Percentiles rank a stretch among this genome's conserved stretches.
phyloP scores from a whole-genome alignment of 2,888 invertebrate species.

The Invenusta paracnida region DNA sequence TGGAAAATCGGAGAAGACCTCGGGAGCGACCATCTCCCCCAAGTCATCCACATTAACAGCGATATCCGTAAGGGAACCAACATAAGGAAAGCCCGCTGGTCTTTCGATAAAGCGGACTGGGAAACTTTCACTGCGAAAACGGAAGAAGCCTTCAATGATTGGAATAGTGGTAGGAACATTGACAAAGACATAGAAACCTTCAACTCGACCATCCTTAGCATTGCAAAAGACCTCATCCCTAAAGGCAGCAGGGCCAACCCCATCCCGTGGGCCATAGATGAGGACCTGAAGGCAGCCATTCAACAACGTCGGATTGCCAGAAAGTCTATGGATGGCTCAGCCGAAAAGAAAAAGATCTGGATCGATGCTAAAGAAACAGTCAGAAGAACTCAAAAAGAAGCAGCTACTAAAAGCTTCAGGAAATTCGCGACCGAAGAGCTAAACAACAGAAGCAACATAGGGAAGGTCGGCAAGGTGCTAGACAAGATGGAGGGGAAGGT shows the following conservation, averaged over 20 bases:
- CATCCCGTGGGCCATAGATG: not conserved
- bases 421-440: not conserved
- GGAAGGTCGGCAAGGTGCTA: not conserved
- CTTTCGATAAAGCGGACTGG: not conserved
- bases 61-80: not conserved
- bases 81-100: not conserved
- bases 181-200: not conserved
- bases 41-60: not conserved
- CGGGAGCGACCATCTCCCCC: not conserved
- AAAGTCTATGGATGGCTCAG: not conserved
- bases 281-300: not conserved
- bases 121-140: not conserved
- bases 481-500: not conserved
- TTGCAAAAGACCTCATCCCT: not conserved
- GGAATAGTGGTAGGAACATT: not conserved
- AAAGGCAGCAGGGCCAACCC: not conserved
- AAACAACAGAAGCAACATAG: not conserved
- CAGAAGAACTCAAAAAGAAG: not conserved
- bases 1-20: not conserved
- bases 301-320: not conserved
- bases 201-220: not conserved
- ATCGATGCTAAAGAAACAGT: not conserved
- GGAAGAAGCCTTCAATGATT: no score
- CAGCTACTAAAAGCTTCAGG: not conserved
- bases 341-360: not conserved